These are phyloP conservation scores for Clarias laeviceps DNA, from an alignment of 2,797 vertebrate species.

Conservation along the genomic window DNA sequence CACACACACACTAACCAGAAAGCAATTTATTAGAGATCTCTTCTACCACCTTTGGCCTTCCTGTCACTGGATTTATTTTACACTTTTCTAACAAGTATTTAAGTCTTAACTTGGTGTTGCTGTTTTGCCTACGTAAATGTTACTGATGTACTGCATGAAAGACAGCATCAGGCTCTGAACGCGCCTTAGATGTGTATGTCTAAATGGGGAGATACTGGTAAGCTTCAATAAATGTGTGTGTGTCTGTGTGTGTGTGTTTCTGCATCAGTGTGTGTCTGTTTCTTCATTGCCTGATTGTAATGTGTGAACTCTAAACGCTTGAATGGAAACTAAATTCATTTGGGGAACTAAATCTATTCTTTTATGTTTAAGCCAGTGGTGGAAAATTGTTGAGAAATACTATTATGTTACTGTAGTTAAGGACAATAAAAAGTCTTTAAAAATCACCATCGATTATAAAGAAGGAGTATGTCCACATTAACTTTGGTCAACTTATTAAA, in stretches of 20 bases:
- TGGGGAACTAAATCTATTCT: not conserved
- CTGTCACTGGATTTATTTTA: slow-evolving; percentile 1
- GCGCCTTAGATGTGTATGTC: slow-evolving; percentile 15
- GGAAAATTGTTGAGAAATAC: not conserved
- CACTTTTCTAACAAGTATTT: not conserved
- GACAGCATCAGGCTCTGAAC: slow-evolving; percentile 11
- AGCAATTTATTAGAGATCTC: slow-evolving; percentile 9
- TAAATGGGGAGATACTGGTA: not conserved
- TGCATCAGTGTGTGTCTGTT: not conserved
- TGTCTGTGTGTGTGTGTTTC: not conserved
- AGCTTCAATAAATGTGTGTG: not conserved
- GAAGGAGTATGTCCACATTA: not conserved
- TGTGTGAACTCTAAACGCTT: not conserved
- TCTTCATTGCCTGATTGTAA: no score
- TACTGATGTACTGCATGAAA: slow-evolving; percentile 11
- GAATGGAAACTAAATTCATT: not conserved
- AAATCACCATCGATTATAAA: not conserved
- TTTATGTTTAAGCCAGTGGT: not conserved
- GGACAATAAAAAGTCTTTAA: no score
- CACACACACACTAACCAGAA: not conserved
- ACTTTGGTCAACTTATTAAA: not conserved
- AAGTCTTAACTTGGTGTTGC: not conserved
- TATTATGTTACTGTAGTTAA: not conserved
- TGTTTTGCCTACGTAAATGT: not conserved
- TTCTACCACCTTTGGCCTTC: not conserved